Conservation (phyloP, 2,888 invertebrate species). For the Sphaeridia pumilis region DNA sequence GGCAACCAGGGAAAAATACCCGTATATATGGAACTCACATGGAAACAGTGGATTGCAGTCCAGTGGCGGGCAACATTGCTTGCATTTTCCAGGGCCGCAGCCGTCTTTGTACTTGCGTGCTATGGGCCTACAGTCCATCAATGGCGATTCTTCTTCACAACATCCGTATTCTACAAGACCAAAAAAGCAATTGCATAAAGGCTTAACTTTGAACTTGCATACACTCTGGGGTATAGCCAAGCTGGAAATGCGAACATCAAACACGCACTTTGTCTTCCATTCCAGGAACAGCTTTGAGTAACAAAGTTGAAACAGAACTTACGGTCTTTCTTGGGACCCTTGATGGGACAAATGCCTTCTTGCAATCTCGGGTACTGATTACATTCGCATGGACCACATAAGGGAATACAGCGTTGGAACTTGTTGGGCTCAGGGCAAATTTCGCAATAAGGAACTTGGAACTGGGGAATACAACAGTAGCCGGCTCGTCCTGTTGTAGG, state of each 20-base stretch:
- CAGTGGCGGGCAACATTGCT: conserved; percentile 5
- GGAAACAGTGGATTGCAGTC: conserved; percentile 9
- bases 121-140: not conserved
- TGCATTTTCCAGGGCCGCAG: conserved; percentile 10
- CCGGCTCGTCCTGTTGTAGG: not conserved
- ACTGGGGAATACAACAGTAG: conserved; percentile 6
- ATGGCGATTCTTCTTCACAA: not conserved
- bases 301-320: no score
- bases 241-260: no score
- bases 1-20: not conserved
- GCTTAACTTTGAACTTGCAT: no score
- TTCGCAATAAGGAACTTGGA: not conserved
- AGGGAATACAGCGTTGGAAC: not conserved
- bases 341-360: not conserved
- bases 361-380: not conserved
- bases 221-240: no score
- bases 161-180: not conserved
- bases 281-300: no score
- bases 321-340: no score
- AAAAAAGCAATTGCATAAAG: not conserved
- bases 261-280: no score
- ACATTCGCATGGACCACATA: conserved; percentile 8
- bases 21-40: not conserved
- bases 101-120: conserved; percentile 1
- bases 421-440: not conserved